Evolutionary conservation across 2,113 vertebrate species (phyloP), one percentile per base, ranked within the genome.

Genomic region (Prunella himalayana): DNA sequence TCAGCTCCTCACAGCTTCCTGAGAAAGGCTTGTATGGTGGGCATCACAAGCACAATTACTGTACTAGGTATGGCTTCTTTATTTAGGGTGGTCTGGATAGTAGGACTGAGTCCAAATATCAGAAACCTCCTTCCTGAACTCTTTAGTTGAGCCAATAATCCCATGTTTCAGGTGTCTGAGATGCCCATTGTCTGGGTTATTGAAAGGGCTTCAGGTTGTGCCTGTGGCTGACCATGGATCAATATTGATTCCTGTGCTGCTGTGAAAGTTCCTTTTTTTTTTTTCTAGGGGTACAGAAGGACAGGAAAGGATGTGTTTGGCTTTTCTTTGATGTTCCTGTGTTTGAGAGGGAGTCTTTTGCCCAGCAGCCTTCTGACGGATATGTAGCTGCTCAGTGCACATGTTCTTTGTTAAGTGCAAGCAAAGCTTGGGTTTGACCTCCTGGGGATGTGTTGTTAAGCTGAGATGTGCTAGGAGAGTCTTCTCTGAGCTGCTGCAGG

Each of bases 41-140:
- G 15, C 17, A 6, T 33, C 50, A 76, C 0, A 1, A 75, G 22
- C 35, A 27, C 0, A 0, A 18, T 63, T 41, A 22, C 51, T 63
- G 2, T 57, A 44, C 75, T 41, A 57, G 24, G 23, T 37, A 15
- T 41, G 39, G 13, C 19, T 63, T 59, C 22, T 22, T 61, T 41
- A 24, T 39, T 73, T 44, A 56, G 25, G 21, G 13, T 61, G 5
- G 23, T 56, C 9, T 16, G 0, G 35, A 11, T 30, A 42, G 30
- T 18, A 83, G 23, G 23, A 13, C 27, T 64, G 35, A 85, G 60
- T 37, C 2, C 85, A 49, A 57, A 19, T 39, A 75, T 37, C 0
- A 20, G 56, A 82, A 79, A 39, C 18, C 9, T 45, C 42, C 54
- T 71, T 84, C 22, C 42, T 51, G 30, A 6, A 9, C 44, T 82